phyloP scores from a whole-genome alignment of 37 sponge, comb jelly and placozoan genomes.

The Lycopodina hypogea region DNA sequence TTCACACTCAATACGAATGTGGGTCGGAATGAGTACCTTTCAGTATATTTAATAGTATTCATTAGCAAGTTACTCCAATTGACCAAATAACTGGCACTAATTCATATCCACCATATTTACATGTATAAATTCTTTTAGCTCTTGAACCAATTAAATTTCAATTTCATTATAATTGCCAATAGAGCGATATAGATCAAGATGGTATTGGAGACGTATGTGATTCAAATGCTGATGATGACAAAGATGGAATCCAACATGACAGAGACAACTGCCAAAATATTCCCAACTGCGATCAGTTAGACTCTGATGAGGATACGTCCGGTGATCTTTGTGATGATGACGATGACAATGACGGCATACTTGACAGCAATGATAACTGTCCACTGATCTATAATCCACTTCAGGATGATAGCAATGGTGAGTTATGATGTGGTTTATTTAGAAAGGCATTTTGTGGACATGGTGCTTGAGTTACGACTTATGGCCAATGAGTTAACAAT shows the following conservation, averaged over 20 bases:
- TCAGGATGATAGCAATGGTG: slow-evolving; percentile 73
- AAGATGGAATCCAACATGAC: slow-evolving; percentile 75
- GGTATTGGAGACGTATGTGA: slow-evolving; percentile 89
- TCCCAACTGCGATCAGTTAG: slow-evolving; percentile 74
- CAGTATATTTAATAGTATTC: no score
- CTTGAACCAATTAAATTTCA: no score
- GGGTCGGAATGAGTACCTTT: no score
- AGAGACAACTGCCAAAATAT: slow-evolving; percentile 73
- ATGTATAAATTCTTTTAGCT: no score
- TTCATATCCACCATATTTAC: no score
- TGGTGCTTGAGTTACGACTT: background rate
- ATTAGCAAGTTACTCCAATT: no score
- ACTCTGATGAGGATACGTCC: slow-evolving; percentile 72
- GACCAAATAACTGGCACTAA: no score
- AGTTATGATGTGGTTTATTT: slow-evolving; percentile 59
- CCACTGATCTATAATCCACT: slow-evolving; percentile 54
- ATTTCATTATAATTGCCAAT: no score
- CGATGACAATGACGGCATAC: slow-evolving; percentile 83
- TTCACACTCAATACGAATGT: background rate
- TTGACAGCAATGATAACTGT: slow-evolving; percentile 74
- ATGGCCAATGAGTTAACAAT: no score
- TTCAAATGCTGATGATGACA: slow-evolving; percentile 57
- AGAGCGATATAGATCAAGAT: slow-evolving; percentile 78
- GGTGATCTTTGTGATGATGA: slow-evolving; percentile 89
- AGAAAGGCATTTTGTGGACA: background rate